A percentile compares a stretch with the other conserved stretches of the same genome.
These are phyloP conservation scores for Dryobotodes eremita DNA, from an alignment of 2,888 invertebrate genomes.

Conservation along the genomic window DNA sequence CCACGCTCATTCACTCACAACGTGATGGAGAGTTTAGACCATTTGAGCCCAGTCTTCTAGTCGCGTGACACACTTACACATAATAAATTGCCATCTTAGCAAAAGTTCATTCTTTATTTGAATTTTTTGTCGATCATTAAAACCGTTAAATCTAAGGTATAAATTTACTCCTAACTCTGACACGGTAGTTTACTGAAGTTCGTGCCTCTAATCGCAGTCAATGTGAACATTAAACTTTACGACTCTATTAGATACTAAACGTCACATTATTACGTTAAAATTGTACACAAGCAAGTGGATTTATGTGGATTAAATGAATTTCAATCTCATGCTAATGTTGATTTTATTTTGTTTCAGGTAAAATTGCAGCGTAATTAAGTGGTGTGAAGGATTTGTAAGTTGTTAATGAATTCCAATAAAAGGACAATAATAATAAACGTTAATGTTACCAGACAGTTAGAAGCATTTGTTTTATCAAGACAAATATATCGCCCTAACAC, in stretches of 20 bases:
- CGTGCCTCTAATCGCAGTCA: constrained; percentile 23
- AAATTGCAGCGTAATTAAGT: not conserved
- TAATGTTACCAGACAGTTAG: too few relatives aligned
- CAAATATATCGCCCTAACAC: too few relatives aligned
- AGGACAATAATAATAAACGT: not conserved
- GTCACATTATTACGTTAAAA: constrained; percentile 3
- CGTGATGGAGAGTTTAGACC: not conserved
- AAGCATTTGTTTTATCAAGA: not conserved
- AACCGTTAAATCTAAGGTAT: not conserved
- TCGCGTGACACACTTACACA: not conserved
- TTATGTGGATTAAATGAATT: constrained; percentile 1
- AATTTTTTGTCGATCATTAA: not conserved
- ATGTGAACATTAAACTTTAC: constrained; percentile 21
- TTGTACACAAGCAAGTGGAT: not conserved
- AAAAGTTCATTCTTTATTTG: too few relatives aligned
- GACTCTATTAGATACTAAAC: constrained; percentile 11
- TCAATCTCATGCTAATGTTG: constrained; percentile 11
- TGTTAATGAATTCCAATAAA: not conserved
- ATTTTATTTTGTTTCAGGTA: constrained; percentile 57
- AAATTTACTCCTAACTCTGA: not conserved
- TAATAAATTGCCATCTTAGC: too few relatives aligned
- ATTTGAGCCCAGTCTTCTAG: too few relatives aligned
- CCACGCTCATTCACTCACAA: too few relatives aligned
- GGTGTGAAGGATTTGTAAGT: constrained; percentile 4
- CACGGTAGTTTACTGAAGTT: constrained; percentile 4